Evolutionary conservation across 2,797 vertebrate species (phyloP).

Genomic region (Podarcis lilfordi): DNA sequence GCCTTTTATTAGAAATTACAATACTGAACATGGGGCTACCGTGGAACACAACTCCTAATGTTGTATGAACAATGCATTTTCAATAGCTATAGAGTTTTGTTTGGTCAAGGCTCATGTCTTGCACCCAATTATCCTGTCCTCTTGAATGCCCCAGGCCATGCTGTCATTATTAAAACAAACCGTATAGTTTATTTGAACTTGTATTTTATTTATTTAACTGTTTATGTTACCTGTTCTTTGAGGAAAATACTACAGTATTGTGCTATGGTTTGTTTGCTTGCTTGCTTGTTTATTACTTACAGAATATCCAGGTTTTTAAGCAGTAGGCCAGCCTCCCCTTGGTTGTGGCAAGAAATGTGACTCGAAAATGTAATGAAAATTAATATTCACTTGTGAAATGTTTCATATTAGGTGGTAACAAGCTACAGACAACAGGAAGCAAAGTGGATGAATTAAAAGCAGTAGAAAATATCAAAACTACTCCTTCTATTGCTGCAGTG

Average conservation of each 20-base stretch:
- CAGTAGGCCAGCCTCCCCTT: not conserved
- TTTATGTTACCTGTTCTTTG: not conserved
- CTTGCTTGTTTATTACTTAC: too few relatives aligned
- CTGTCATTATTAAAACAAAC: not conserved
- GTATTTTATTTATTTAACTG: not conserved
- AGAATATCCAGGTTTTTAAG: not conserved
- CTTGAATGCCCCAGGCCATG: not conserved
- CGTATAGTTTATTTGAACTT: not conserved
- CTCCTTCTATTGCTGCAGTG: constrained; percentile 70
- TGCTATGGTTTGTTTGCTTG: too few relatives aligned
- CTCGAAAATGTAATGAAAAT: not conserved
- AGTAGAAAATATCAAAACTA: constrained; percentile 76
- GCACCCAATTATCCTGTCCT: too few relatives aligned
- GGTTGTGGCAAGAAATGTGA: not conserved
- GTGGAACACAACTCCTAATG: not conserved
- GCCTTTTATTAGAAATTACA: not conserved
- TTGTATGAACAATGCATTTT: not conserved
- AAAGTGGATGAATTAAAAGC: constrained; percentile 90
- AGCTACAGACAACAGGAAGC: constrained; percentile 89
- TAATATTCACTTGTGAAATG: constrained; percentile 23
- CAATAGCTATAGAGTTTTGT: not conserved
- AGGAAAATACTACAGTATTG: too few relatives aligned
- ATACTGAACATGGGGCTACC: not conserved
- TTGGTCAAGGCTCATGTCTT: not conserved
- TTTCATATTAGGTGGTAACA: constrained; percentile 87